Evolutionary conservation across 2,888 invertebrate species (phyloP).

Genomic region (Meteorus colon): DNA sequence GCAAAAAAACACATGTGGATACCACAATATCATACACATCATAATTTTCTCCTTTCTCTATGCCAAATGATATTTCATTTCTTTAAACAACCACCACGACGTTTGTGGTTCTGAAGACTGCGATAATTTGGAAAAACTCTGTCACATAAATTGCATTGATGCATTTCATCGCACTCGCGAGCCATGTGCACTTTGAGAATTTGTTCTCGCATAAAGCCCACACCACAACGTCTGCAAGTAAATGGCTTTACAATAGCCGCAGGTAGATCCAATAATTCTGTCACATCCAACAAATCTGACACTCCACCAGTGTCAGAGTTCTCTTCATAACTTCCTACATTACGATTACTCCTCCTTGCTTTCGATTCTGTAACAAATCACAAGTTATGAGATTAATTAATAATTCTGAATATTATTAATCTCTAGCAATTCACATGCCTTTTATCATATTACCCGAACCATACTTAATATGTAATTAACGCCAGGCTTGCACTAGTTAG

Average conservation of each 20-base stretch:
- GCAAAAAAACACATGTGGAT: not conserved
- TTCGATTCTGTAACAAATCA: constrained; percentile 22
- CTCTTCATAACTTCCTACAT: not conserved
- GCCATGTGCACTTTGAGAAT: constrained; percentile 26
- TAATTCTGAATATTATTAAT: not conserved
- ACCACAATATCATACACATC: not conserved
- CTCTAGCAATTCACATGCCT: not conserved
- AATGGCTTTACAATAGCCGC: constrained; percentile 11
- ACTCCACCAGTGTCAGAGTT: not conserved
- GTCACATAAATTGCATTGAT: not conserved
- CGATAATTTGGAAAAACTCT: constrained; percentile 23
- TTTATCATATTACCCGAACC: not conserved
- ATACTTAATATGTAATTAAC: not conserved
- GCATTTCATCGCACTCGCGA: constrained; percentile 8
- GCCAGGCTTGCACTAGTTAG: not conserved
- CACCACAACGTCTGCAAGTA: constrained; percentile 22
- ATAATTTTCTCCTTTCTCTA: not conserved
- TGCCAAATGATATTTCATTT: not conserved
- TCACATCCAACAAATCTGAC: constrained; percentile 10
- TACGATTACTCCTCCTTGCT: not conserved
- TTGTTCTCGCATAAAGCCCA: constrained; percentile 21
- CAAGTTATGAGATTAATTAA: not conserved
- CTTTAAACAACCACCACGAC: constrained; percentile 4
- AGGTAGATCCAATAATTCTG: not conserved
- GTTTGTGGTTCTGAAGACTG: not conserved